Evolutionary conservation across 2,113 vertebrate genomes (phyloP).

Genomic region (Cepphus grylle): DNA sequence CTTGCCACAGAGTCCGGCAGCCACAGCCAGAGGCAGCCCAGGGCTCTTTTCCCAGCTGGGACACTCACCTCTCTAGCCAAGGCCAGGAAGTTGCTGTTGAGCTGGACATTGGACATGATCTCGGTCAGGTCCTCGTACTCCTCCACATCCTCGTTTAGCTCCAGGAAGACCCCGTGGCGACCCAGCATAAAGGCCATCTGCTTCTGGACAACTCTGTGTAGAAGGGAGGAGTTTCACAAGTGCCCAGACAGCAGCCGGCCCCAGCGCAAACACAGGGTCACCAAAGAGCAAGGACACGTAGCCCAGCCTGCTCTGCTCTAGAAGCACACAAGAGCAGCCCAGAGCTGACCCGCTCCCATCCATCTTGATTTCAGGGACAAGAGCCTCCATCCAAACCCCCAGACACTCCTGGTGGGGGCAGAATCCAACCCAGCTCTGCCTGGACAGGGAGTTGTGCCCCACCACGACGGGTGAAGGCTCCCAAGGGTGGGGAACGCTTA

Average conservation of each 20-base stretch:
- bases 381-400: background rate
- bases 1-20: background rate
- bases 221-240: background rate
- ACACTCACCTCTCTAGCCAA: constrained; percentile 91
- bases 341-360: background rate
- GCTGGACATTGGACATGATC: constrained; percentile 99
- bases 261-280: background rate
- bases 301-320: background rate
- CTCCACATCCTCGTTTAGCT: constrained; percentile 95
- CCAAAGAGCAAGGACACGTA: background rate
- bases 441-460: background rate
- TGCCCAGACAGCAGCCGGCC: background rate
- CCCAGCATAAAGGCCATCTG: constrained; percentile 99
- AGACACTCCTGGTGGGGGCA: background rate
- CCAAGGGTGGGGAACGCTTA: constrained; percentile 56
- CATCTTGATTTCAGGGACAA: background rate
- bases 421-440: background rate
- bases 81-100: constrained; percentile 97
- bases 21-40: background rate
- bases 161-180: constrained; percentile 94
- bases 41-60: background rate
- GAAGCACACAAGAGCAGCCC: background rate
- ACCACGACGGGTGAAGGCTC: rapidly evolving
- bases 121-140: constrained; percentile 97
- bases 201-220: constrained; percentile 90